These are phyloP conservation scores for Drosophila recens DNA, from an alignment of 2,888 invertebrate species.

Conservation along the genomic window DNA sequence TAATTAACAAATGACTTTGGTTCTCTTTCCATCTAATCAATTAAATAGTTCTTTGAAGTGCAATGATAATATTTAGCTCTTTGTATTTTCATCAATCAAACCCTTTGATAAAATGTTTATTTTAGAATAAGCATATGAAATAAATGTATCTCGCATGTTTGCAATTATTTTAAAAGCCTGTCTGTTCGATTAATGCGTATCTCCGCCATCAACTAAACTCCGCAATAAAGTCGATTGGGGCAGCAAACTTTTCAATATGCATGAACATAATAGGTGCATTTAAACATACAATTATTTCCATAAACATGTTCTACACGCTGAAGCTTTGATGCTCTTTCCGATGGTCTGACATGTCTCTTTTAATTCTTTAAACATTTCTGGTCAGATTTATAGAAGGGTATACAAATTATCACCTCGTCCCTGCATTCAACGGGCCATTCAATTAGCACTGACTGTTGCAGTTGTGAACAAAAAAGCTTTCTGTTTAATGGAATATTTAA, in stretches of 20 bases:
- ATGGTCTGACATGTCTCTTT: too few species aligned
- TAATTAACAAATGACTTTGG: not conserved
- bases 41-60: not conserved
- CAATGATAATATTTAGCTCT: not conserved
- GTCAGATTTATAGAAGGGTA: too few species aligned
- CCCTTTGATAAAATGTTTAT: constrained; percentile 4
- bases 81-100: not conserved
- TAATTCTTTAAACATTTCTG: too few species aligned
- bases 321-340: too few species aligned
- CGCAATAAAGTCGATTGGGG: constrained; percentile 43
- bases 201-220: constrained; percentile 31
- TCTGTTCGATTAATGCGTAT: constrained; percentile 58
- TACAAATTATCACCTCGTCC: not conserved
- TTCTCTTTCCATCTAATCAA: not conserved
- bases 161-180: constrained; percentile 75
- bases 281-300: constrained; percentile 72
- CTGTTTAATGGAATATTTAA: constrained; percentile 82
- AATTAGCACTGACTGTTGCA: constrained; percentile 58
- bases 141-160: constrained; percentile 27
- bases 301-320: too few species aligned
- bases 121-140: not conserved
- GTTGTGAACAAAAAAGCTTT: constrained; percentile 68
- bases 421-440: constrained; percentile 32
- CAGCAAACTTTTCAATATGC: constrained; percentile 37
- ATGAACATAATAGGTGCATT: constrained; percentile 61